Evolutionary conservation across 2,888 invertebrate genomes (phyloP), one percentile per base, ranked within the genome.

Genomic region (Barypeithes pellucidus): DNA sequence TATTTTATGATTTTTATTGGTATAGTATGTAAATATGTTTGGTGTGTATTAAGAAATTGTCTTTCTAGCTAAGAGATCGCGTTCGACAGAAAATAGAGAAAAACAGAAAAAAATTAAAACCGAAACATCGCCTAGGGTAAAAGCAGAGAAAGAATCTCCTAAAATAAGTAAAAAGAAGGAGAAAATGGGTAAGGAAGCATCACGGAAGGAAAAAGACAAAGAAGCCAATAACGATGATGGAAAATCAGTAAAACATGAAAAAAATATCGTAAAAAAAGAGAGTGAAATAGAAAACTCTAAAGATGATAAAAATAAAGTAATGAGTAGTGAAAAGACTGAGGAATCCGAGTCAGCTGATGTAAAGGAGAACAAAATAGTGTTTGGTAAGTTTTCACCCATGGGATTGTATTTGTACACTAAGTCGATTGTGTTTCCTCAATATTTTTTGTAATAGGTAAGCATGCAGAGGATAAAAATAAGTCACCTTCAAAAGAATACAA

Each of bases 401-500:
- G 3, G 1, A 29, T 24, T 24, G 3, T 29, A n/a, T n/a, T n/a
- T n/a, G n/a, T n/a, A n/a, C n/a, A n/a, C n/a, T n/a, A n/a, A n/a
- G n/a, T n/a, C n/a, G n/a, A n/a, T n/a, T n/a, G n/a, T n/a, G n/a
- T n/a, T n/a, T n/a, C n/a, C n/a, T n/a, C n/a, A 29, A 29, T 29
- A 7, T 29, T 29, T 24, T 29, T 7, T 2, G 4, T 29, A 29
- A 4, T 61, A 61, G 63, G 63, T 22, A 61, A 60, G 50, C 36
- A 47, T 24, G 11, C 47, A 20, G 50, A 60, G 14, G 61, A 61
- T 41, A 45, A 67, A 61, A 60, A 29, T 22, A 61, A 59, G 61
- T 8, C 29, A 1, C 12, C 45, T 11, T 29, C 47, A 43, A 41
- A 14, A 47, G 59, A 33, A 7, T 97, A 94, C 84, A 89, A 94